These are phyloP conservation scores for Anolis sagrei DNA, from an alignment of 2,113 vertebrate genomes.

Conservation along the genomic window DNA sequence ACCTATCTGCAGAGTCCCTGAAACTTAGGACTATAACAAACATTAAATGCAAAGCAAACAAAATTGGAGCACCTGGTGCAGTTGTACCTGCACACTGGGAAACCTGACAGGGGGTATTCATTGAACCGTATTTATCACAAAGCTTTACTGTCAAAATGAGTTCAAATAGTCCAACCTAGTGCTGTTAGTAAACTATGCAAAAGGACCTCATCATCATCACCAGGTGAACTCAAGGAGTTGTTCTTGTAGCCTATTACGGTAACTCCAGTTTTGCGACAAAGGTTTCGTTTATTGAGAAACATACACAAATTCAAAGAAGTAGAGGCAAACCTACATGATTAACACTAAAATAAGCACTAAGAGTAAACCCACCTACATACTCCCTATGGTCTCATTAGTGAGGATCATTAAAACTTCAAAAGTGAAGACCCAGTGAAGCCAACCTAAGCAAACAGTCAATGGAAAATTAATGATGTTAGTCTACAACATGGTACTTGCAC, in stretches of 20 bases:
- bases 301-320: not conserved
- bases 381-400: not conserved
- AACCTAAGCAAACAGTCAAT: conserved; percentile 40
- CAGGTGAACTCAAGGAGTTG: not conserved
- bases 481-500: conserved; percentile 9
- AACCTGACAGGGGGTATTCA: conserved; percentile 18
- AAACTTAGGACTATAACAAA: no score
- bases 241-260: not conserved
- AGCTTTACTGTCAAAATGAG: not conserved
- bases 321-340: not conserved
- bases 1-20: no score
- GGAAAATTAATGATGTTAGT: conserved; percentile 32
- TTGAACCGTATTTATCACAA: not conserved
- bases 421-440: not conserved
- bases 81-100: no score
- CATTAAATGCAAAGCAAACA: no score
- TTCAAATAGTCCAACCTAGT: conserved; percentile 11
- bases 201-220: not conserved
- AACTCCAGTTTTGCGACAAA: not conserved
- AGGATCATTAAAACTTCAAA: conserved; percentile 35
- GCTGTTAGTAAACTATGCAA: conserved; percentile 10
- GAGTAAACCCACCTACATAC: not conserved
- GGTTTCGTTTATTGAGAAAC: conserved; percentile 8
- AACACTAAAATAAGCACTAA: not conserved
- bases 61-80: no score